Conservation (phyloP, 2,113 vertebrate genomes). For the Chauna torquata region DNA sequence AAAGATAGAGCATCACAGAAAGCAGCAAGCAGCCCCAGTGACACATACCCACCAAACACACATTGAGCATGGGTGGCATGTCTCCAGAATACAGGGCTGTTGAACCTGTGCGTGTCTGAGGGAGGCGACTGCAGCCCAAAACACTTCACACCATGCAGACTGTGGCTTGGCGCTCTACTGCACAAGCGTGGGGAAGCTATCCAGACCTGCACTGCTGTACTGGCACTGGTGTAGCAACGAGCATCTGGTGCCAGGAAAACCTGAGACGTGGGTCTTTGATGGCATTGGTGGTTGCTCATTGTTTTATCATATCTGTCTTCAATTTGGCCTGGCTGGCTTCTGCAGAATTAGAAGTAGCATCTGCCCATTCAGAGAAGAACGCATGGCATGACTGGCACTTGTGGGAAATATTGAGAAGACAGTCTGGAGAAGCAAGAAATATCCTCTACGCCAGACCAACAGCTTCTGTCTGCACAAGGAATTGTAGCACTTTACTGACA, state of each 20-base stretch:
- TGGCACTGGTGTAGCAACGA: neutral
- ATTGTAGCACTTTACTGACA: neutral
- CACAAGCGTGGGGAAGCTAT: neutral
- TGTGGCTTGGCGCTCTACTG: neutral
- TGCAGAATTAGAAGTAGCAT: neutral
- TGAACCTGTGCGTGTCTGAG: neutral
- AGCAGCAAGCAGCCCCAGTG: neutral
- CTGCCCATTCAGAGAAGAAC: neutral
- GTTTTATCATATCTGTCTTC: neutral
- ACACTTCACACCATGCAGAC: fast-evolving
- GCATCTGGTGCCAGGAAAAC: neutral
- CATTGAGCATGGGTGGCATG: fast-evolving
- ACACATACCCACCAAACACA: neutral
- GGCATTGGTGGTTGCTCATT: neutral
- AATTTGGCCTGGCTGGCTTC: neutral
- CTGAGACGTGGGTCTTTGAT: neutral
- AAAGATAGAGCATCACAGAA: neutral
- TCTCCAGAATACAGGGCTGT: neutral
- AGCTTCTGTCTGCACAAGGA: neutral
- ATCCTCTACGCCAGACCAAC: neutral
- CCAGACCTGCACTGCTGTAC: neutral
- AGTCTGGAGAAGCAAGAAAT: neutral
- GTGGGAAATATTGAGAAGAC: neutral
- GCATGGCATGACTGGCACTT: neutral
- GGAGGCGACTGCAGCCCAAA: neutral